Conservation (phyloP, 2,888 invertebrate genomes). For the Phytoseiulus persimilis region DNA sequence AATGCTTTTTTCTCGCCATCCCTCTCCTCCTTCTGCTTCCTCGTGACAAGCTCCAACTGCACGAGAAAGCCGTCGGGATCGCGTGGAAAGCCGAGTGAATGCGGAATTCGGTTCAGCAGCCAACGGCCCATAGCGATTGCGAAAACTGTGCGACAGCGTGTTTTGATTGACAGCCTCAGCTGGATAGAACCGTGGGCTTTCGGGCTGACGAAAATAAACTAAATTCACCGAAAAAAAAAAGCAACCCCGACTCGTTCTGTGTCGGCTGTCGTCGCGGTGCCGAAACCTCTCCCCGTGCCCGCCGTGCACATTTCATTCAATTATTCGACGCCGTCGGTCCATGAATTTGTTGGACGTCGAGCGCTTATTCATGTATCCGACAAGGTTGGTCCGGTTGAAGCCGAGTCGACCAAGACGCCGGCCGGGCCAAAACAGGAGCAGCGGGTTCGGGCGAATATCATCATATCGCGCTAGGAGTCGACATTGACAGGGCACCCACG, state of each 20-base stretch:
- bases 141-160: not conserved
- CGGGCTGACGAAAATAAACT: not conserved
- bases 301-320: not conserved
- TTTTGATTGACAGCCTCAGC: conserved; percentile 5
- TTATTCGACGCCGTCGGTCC: not conserved
- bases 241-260: not conserved
- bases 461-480: not conserved
- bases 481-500: not conserved
- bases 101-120: not conserved
- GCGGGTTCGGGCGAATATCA: not conserved
- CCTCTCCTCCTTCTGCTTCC: not conserved
- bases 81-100: not conserved
- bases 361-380: not conserved
- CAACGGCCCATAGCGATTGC: not conserved
- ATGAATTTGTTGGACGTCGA: not conserved
- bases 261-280: not conserved
- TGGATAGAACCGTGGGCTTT: not conserved
- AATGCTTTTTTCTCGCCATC: not conserved
- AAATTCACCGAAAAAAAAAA: not conserved
- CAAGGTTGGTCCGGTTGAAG: not conserved
- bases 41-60: not conserved
- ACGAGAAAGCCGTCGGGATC: not conserved
- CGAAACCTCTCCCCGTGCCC: not conserved
- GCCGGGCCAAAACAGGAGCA: not conserved
- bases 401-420: not conserved